These are phyloP conservation scores for Propithecus coquereli DNA, from an alignment of 2,113 vertebrate species.

Conservation along the genomic window DNA sequence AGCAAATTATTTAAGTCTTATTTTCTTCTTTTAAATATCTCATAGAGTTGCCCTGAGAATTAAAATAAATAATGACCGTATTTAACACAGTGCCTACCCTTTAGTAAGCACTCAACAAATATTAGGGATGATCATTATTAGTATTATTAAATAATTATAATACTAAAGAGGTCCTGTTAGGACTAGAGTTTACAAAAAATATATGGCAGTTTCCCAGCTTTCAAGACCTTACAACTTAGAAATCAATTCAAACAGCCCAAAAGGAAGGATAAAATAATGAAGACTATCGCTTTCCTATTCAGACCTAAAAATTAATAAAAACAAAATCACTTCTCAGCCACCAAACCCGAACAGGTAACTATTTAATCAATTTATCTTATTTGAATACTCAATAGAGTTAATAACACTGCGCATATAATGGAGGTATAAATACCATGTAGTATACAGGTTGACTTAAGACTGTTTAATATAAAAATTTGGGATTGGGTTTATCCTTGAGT, in stretches of 20 bases:
- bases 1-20: neutral
- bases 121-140: neutral
- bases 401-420: neutral
- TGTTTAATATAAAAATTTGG: constrained; percentile 31
- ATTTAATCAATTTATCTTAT: constrained; percentile 20
- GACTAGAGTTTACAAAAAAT: neutral
- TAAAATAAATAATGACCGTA: neutral
- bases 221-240: constrained; percentile 45
- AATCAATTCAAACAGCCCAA: constrained; percentile 2
- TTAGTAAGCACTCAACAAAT: neutral
- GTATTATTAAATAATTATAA: neutral
- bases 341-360: neutral
- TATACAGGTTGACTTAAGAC: neutral
- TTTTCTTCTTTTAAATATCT: neutral
- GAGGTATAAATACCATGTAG: neutral
- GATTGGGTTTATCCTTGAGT: neutral
- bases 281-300: neutral
- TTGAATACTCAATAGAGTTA: neutral
- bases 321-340: constrained; percentile 11
- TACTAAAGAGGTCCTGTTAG: neutral
- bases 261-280: constrained; percentile 1
- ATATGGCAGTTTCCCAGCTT: neutral
- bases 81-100: neutral
- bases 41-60: neutral
- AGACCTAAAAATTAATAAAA: constrained; percentile 9